Conservation (phyloP, 2,797 vertebrate species). For the Prionace glauca region DNA sequence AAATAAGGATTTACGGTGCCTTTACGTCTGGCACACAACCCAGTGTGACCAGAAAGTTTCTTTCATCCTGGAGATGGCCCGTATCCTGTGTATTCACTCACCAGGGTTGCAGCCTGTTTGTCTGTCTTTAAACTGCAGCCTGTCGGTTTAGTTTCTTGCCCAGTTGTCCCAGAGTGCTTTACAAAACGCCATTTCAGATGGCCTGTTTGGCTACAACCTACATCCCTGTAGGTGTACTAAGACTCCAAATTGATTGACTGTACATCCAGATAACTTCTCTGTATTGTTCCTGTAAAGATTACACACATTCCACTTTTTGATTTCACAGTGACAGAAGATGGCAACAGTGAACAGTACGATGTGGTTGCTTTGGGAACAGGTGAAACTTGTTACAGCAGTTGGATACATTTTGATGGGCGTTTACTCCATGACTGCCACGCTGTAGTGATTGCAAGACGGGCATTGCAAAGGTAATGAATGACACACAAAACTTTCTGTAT, state of each 20-base stretch:
- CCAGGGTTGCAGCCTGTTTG: no score
- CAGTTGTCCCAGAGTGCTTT: no score
- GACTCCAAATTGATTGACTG: not conserved
- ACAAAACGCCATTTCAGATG: no score
- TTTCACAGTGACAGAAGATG: conserved; percentile 10
- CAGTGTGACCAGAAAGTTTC: no score
- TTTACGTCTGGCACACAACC: no score
- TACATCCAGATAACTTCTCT: not conserved
- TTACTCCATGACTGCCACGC: conserved; percentile 52
- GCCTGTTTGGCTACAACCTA: not conserved
- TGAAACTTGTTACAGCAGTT: conserved; percentile 41
- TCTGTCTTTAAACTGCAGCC: no score
- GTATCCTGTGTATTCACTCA: no score
- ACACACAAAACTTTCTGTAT: not conserved
- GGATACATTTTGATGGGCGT: conserved; percentile 50
- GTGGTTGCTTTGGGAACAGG: conserved; percentile 54
- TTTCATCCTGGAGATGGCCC: no score
- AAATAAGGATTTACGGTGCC: no score
- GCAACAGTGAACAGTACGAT: conserved; percentile 47
- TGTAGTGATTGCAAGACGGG: conserved; percentile 50
- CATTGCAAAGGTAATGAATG: conserved; percentile 52
- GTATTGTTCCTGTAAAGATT: not conserved
- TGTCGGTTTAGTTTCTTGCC: no score
- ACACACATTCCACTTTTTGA: not conserved
- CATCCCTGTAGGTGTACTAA: not conserved